These are phyloP conservation scores for Girardinichthys multiradiatus DNA, from an alignment of 2,113 vertebrate species.

Conservation along the genomic window DNA sequence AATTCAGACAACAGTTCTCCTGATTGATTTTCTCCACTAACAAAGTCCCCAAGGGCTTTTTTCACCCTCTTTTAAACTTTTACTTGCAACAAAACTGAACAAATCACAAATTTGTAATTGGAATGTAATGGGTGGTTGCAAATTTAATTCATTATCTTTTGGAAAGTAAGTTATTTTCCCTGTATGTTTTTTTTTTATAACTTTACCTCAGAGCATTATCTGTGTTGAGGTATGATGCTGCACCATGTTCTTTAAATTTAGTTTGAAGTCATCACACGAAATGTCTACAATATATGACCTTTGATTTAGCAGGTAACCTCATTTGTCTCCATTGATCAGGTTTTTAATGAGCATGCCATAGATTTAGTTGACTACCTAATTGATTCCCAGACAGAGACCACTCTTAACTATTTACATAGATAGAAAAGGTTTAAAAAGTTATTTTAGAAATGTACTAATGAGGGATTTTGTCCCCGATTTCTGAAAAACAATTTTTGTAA, in stretches of 20 bases:
- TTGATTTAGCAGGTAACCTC: conserved; percentile 30
- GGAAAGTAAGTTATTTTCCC: background rate
- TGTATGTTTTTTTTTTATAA: background rate
- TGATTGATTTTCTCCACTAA: background rate
- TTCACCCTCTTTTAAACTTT: background rate
- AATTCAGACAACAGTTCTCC: background rate
- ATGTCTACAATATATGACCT: conserved; percentile 45
- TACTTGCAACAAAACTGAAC: background rate
- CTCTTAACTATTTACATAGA: background rate
- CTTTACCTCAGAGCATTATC: background rate
- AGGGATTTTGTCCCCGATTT: background rate
- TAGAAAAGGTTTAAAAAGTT: background rate
- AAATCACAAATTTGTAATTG: background rate
- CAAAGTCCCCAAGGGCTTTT: background rate
- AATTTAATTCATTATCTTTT: background rate
- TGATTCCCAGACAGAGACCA: conserved; percentile 28
- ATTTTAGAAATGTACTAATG: background rate
- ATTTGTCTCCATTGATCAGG: conserved; percentile 51
- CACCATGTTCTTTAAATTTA: conserved; percentile 2
- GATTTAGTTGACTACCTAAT: conserved; percentile 31
- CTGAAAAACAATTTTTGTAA: background rate
- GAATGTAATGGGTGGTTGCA: background rate
- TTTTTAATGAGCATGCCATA: conserved; percentile 39
- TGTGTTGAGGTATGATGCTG: background rate
- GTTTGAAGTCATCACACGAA: background rate